A percentile compares a stretch with the other conserved stretches of the same genome.
Conservation (phyloP, 2,888 invertebrate genomes). For the Cloeon dipterum region DNA sequence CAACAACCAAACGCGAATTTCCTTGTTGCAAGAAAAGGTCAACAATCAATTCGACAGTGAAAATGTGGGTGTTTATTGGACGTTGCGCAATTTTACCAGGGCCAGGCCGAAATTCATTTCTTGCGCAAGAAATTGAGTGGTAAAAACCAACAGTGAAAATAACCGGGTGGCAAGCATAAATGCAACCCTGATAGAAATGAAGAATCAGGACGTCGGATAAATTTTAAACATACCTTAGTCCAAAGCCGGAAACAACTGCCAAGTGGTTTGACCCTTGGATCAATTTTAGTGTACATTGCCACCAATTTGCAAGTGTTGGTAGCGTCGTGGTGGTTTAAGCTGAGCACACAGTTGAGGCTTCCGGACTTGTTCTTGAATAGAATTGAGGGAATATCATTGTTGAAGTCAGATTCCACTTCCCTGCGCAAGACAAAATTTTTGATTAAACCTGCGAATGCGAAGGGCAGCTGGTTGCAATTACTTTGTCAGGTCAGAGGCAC, state of each 20-base stretch:
- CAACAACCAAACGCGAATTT: no score
- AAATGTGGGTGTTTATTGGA: no score
- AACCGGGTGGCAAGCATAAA: no score
- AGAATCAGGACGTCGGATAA: no score
- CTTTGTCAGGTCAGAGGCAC: neutral
- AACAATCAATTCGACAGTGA: no score
- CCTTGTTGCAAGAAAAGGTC: no score
- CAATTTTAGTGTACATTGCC: conserved; percentile 12
- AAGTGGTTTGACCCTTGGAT: conserved; percentile 14
- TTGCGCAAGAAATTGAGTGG: no score
- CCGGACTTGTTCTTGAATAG: conserved; percentile 13
- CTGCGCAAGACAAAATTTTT: conserved; percentile 7
- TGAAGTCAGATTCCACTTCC: conserved; percentile 16
- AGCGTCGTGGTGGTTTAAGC: conserved; percentile 15
- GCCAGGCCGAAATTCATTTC: no score
- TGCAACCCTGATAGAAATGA: no score
- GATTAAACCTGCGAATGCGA: conserved; percentile 8
- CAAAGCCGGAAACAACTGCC: conserved; percentile 16
- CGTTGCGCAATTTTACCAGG: no score
- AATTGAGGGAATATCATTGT: conserved; percentile 17
- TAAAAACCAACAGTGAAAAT: no score
- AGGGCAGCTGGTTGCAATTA: no score
- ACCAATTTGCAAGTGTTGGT: conserved; percentile 12
- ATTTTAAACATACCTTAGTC: conserved; percentile 23
- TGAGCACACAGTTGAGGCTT: conserved; percentile 13